phyloP scores from a whole-genome alignment of 2,113 vertebrate species.

The Trochalopteron elliotii region DNA sequence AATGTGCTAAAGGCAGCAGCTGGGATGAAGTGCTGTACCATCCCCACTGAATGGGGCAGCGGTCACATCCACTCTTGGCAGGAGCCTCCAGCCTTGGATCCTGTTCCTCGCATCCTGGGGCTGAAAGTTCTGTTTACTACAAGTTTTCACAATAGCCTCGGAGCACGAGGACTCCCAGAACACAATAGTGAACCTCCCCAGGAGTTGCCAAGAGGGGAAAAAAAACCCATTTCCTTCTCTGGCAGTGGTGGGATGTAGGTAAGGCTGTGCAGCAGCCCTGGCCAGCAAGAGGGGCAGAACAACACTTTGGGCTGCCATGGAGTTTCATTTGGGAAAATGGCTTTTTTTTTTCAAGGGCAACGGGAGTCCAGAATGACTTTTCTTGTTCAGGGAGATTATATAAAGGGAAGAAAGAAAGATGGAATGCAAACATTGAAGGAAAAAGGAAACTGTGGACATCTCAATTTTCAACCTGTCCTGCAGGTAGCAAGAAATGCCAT shows the following conservation, averaged over 20 bases:
- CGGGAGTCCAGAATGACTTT: neutral
- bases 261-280: conserved; percentile 42
- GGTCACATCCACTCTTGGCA: conserved; percentile 60
- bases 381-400: neutral
- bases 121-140: conserved; percentile 62
- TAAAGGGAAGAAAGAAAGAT: neutral
- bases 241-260: conserved; percentile 57
- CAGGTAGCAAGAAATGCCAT: neutral
- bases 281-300: conserved; percentile 9
- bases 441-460: neutral
- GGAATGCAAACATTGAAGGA: neutral
- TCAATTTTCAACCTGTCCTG: neutral
- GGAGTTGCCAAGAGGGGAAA: conserved; percentile 62
- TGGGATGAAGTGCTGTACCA: conserved; percentile 8
- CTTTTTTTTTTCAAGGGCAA: neutral
- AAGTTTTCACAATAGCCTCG: conserved; percentile 47
- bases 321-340: neutral
- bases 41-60: conserved; percentile 49
- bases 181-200: conserved; percentile 65
- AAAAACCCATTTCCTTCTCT: conserved; percentile 58
- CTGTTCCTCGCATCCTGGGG: conserved; percentile 55
- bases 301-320: neutral
- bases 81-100: conserved; percentile 43
- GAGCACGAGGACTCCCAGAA: conserved; percentile 58
- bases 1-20: conserved; percentile 26